phyloP scores from a whole-genome alignment of 2,888 invertebrate genomes.

The Aproaerema taeniolella region DNA sequence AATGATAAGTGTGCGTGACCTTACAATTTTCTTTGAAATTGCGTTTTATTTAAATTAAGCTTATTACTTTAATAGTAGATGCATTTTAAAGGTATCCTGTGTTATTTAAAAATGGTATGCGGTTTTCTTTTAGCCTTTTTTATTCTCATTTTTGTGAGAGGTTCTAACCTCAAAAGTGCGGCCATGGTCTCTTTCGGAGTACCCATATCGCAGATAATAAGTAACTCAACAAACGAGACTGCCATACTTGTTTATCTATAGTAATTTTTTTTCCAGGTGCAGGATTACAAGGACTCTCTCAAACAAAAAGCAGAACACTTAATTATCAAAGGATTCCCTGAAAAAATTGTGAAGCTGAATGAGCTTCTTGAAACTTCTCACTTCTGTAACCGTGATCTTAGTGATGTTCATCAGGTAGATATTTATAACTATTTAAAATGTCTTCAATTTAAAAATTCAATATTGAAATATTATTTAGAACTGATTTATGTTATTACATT shows the following conservation, averaged over 20 bases:
- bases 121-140: neutral
- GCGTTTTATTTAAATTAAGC: constrained; percentile 11
- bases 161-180: constrained; percentile 48
- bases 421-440: no score
- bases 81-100: no score
- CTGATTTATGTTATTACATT: no score
- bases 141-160: no score
- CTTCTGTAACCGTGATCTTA: constrained; percentile 87
- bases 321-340: constrained; percentile 93
- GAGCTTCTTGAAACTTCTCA: constrained; percentile 89
- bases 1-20: constrained; percentile 50
- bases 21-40: constrained; percentile 29
- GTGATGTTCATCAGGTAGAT: constrained; percentile 84
- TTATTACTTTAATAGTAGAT: no score
- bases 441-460: no score
- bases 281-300: constrained; percentile 92
- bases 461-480: no score
- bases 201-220: constrained; percentile 10
- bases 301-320: constrained; percentile 93
- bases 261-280: constrained; percentile 84
- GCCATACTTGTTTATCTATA: no score
- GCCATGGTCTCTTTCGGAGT: constrained; percentile 21
- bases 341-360: constrained; percentile 94
- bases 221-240: constrained; percentile 22
- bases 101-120: no score